Evolutionary conservation across 2,888 invertebrate genomes (phyloP), one percentile per base, ranked within the genome.

Genomic region (Cephus spinipes): DNA sequence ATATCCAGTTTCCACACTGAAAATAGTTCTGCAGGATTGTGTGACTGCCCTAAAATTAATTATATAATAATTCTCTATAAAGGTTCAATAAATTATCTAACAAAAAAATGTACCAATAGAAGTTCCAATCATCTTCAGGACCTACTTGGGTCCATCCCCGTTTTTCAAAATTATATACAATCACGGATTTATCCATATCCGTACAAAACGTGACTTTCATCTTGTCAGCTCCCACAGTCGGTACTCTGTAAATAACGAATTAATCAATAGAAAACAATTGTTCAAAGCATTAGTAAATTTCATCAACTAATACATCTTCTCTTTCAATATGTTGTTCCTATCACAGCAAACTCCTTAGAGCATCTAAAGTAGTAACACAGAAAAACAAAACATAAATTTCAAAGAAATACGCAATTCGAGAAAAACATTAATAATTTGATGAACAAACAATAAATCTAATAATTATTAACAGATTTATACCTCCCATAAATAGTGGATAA

Each of bases 51-150:
- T 94, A 86, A 81, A 83, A 78, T 73, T n/a, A 76, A 80, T 77
- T 73, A 12, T 34, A 6, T 74, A 79, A 81, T 74, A 33, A 34
- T 74, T 30, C 30, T 71, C 6, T 12, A 71, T 71, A 6, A 71
- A 71, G 12, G 2, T 71, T 71, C 71, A 55, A 33, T 71, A 71
- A 71, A 71, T 71, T 71, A 71, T 71, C 12, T 31, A 33, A 33
- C 12, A 33, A 31, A 15, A 71, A 71, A 68, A 75, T 80, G 88
- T 90, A 94, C 95, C 98, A 98, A 91, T 98, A 98, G 89, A 98
- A 96, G 91, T 98, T 98, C 98, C 98, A 98, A 86, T 98, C 97
- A 88, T 98, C 98, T 85, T 98, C 97, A 0, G 97, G 95, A 0
- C 95, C 95, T 0, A 97, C 98, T 91, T 96, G 96, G 12, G 93